phyloP scores from a whole-genome alignment of 2,797 vertebrate genomes.

The Eulemur coronatus region DNA sequence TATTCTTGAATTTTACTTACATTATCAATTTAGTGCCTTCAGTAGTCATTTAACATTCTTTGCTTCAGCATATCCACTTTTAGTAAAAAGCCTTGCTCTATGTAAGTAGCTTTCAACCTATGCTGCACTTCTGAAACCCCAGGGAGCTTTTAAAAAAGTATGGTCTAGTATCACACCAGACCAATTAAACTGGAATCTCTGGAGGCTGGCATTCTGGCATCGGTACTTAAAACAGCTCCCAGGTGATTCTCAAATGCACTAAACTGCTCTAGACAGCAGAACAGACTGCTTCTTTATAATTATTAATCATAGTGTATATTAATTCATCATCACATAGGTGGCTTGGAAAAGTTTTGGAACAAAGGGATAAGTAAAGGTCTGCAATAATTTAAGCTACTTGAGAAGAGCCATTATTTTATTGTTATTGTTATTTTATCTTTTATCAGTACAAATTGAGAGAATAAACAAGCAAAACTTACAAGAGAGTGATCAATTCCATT shows the following conservation, averaged over 20 bases:
- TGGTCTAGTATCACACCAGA: not conserved
- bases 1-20: not conserved
- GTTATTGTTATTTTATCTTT: not conserved
- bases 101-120: not conserved
- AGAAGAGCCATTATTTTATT: not conserved
- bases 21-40: not conserved
- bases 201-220: not conserved
- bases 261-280: not conserved
- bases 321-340: not conserved
- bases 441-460: not conserved
- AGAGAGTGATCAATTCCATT: not conserved
- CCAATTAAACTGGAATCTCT: slow-evolving; percentile 53
- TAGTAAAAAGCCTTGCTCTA: not conserved
- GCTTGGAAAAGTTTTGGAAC: not conserved
- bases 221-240: slow-evolving; percentile 12
- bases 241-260: not conserved
- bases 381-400: not conserved
- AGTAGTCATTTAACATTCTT: not conserved
- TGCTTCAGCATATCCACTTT: not conserved
- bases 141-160: not conserved
- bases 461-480: not conserved
- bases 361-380: not conserved
- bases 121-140: not conserved
- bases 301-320: not conserved
- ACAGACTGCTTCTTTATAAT: not conserved